A percentile compares a stretch with the other conserved stretches of the same genome.
Conservation (phyloP, 1,140 invertebrate genomes). For the Calephelis virginiensis region DNA sequence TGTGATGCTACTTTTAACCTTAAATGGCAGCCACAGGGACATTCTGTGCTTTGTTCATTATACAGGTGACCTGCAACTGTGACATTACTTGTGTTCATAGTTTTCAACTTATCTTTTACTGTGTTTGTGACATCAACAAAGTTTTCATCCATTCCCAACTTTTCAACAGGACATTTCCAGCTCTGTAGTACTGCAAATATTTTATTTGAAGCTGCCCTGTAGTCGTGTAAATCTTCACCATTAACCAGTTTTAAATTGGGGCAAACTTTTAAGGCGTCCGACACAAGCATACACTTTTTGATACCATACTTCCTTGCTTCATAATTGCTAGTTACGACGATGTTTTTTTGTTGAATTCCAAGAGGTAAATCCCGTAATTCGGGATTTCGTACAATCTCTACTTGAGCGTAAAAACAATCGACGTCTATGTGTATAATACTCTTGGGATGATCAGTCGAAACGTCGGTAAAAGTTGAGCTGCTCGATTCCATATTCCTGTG, state of each 20-base stretch:
- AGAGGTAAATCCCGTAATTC: slow-evolving; percentile 82
- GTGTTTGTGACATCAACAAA: slow-evolving; percentile 86
- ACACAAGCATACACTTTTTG: slow-evolving; percentile 85
- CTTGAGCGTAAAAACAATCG: slow-evolving; percentile 91
- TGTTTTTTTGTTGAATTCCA: slow-evolving; percentile 88
- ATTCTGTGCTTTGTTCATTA: slow-evolving; percentile 76
- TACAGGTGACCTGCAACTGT: slow-evolving; percentile 79
- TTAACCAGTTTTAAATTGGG: slow-evolving; percentile 84
- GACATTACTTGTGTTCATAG: slow-evolving; percentile 43
- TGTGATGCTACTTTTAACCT: slow-evolving; percentile 83
- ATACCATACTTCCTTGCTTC: slow-evolving; percentile 85
- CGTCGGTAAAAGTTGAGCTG: slow-evolving; percentile 55
- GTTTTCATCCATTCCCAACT: slow-evolving; percentile 89
- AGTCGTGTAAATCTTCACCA: slow-evolving; percentile 87
- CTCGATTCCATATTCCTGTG: slow-evolving; percentile 73
- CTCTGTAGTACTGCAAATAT: slow-evolving; percentile 83
- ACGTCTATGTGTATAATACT: slow-evolving; percentile 88
- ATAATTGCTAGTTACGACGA: slow-evolving; percentile 90
- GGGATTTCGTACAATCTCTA: slow-evolving; percentile 86
- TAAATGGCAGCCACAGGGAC: slow-evolving; percentile 84
- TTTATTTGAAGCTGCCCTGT: slow-evolving; percentile 84
- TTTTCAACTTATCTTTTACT: slow-evolving; percentile 78
- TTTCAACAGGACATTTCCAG: slow-evolving; percentile 85
- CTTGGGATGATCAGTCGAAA: slow-evolving; percentile 76
- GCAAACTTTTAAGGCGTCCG: slow-evolving; percentile 84